Evolutionary conservation across 2,113 vertebrate species (phyloP).

Genomic region (Atractosteus spatula): DNA sequence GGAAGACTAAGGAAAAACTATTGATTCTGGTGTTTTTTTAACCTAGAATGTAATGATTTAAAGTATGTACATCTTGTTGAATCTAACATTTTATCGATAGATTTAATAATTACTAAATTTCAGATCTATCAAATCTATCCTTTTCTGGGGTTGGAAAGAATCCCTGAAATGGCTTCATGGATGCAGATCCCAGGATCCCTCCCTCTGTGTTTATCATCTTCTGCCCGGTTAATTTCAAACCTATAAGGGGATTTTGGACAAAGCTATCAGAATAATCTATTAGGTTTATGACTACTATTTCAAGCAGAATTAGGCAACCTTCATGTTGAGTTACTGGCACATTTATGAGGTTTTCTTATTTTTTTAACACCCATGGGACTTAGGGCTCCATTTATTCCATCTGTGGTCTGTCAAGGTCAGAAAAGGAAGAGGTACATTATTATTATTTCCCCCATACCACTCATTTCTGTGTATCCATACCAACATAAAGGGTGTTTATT

Average conservation of each 20-base stretch:
- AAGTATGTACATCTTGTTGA: too few species aligned
- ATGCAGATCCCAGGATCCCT: slow-evolving; percentile 8
- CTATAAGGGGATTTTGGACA: slow-evolving; percentile 24
- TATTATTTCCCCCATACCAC: too few species aligned
- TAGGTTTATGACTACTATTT: slow-evolving; percentile 10
- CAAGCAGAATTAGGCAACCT: slow-evolving; percentile 3
- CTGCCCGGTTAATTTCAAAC: slow-evolving; percentile 30
- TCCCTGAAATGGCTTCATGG: slow-evolving; percentile 20
- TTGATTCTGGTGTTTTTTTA: too few species aligned
- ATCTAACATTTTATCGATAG: too few species aligned
- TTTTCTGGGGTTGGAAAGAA: background rate
- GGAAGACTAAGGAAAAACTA: too few species aligned
- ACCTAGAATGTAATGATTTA: too few species aligned
- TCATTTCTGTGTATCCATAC: too few species aligned
- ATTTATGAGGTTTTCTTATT: too few species aligned
- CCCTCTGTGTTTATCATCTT: slow-evolving; percentile 20
- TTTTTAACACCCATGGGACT: background rate
- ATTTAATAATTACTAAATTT: too few species aligned
- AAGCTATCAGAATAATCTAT: slow-evolving; percentile 31
- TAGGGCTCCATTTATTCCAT: background rate
- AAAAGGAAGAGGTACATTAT: too few species aligned
- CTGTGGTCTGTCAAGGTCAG: background rate
- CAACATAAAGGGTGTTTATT: too few species aligned
- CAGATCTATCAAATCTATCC: background rate
- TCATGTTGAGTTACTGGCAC: background rate